Conservation (phyloP, 1,140 invertebrate genomes). For the Onthophagus taurus region DNA sequence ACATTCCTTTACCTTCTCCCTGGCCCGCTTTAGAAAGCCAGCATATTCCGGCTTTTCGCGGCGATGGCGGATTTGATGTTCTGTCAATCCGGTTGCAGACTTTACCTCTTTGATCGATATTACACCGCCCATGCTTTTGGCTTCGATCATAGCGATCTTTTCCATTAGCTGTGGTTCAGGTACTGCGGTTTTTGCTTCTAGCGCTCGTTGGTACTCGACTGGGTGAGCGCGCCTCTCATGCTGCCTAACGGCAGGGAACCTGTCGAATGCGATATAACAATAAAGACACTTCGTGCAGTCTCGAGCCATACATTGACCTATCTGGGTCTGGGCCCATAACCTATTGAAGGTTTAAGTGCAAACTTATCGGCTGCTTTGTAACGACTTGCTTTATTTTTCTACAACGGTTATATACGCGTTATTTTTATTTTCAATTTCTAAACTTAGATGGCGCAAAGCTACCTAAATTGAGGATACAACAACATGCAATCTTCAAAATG, state of each 20-base stretch:
- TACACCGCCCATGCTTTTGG: not conserved
- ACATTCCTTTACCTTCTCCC: no score
- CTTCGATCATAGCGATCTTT: not conserved
- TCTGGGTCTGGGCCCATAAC: no score
- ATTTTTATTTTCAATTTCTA: no score
- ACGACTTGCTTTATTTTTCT: no score
- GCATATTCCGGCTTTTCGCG: conserved; percentile 7
- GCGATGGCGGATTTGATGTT: conserved; percentile 7
- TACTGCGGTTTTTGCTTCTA: not conserved
- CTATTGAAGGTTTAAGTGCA: no score
- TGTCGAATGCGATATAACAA: not conserved
- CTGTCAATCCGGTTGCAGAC: conserved; percentile 9
- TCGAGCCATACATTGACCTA: not conserved
- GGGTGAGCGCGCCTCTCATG: conserved; percentile 12
- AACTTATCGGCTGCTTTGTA: no score
- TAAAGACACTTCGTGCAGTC: conserved; percentile 1
- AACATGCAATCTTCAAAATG: no score
- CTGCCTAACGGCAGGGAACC: conserved; percentile 3
- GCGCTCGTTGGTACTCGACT: not conserved
- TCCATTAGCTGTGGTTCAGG: not conserved
- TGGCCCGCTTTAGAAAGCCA: no score
- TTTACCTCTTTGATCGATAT: not conserved
- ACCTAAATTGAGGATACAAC: no score
- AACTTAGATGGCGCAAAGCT: no score
- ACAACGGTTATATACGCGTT: no score